Conservation (phyloP, 2,888 invertebrate genomes). For the Nemotelus pantherinus region DNA sequence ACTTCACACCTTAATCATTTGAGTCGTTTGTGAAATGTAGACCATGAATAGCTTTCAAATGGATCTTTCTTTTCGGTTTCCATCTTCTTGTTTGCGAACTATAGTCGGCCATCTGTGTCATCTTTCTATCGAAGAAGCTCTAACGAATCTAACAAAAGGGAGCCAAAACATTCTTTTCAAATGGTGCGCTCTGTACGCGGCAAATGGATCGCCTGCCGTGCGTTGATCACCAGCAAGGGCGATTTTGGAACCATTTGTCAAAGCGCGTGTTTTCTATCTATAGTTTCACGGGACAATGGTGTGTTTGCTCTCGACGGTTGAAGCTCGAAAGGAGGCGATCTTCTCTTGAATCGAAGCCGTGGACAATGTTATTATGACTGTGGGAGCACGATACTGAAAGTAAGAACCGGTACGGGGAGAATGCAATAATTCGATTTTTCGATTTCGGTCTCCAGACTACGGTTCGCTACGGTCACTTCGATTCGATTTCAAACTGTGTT, state of each 20-base stretch:
- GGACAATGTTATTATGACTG: slow-evolving; percentile 16
- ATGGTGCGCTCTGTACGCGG: not conserved
- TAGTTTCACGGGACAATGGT: not conserved
- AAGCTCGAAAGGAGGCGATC: not conserved
- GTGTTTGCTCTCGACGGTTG: too few relatives aligned
- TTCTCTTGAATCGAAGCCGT: not conserved
- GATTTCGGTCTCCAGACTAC: not conserved
- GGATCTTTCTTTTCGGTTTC: not conserved
- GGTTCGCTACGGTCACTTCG: not conserved
- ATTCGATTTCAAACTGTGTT: not conserved
- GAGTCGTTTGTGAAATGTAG: slow-evolving; percentile 10
- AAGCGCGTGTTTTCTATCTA: slow-evolving; percentile 8
- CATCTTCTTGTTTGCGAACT: not conserved
- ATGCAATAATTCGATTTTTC: slow-evolving; percentile 4
- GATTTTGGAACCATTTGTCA: slow-evolving; percentile 24
- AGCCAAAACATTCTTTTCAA: slow-evolving; percentile 28
- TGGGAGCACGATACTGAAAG: not conserved
- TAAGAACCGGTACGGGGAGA: not conserved
- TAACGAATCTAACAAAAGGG: slow-evolving; percentile 28
- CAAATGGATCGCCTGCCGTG: slow-evolving; percentile 31
- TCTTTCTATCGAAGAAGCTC: not conserved
- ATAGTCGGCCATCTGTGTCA: not conserved
- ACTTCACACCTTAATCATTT: slow-evolving; percentile 37
- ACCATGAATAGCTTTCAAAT: slow-evolving; percentile 8
- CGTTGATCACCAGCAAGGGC: slow-evolving; percentile 31